phyloP scores from a whole-genome alignment of 2,113 vertebrate genomes.

The Sylvicapra grimmia region DNA sequence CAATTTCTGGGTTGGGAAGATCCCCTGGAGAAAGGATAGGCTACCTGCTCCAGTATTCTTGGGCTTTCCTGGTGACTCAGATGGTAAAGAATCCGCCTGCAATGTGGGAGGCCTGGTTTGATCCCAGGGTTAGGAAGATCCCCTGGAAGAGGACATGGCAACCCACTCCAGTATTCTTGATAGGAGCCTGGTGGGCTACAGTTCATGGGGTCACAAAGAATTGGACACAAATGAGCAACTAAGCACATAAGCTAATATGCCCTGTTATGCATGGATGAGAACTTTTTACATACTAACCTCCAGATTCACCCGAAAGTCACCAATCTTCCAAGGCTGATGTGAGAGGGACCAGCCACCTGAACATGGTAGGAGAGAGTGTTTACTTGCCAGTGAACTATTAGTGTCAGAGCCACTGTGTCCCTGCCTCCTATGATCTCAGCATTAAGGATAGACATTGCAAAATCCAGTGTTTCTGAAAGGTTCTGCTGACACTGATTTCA shows the following conservation, averaged over 20 bases:
- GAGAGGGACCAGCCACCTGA: background rate
- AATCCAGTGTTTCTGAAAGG: background rate
- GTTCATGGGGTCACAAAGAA: background rate
- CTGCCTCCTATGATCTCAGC: background rate
- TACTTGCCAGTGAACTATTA: background rate
- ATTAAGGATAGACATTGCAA: background rate
- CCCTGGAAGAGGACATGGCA: background rate
- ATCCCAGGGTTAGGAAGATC: background rate
- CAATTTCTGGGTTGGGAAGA: background rate
- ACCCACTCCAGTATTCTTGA: background rate
- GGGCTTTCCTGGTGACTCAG: background rate
- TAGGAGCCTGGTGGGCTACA: background rate
- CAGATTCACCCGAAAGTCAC: background rate
- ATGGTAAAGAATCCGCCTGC: background rate
- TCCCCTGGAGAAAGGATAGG: background rate
- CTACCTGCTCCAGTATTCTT: background rate
- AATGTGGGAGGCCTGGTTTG: background rate
- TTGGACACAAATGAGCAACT: background rate
- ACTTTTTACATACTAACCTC: background rate
- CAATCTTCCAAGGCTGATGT: background rate
- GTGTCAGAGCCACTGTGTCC: accelerated
- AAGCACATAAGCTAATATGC: background rate
- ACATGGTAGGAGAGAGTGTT: background rate
- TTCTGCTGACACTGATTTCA: background rate
- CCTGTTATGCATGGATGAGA: background rate